phyloP scores from a whole-genome alignment of 2,113 vertebrate genomes.

The Mobula birostris region DNA sequence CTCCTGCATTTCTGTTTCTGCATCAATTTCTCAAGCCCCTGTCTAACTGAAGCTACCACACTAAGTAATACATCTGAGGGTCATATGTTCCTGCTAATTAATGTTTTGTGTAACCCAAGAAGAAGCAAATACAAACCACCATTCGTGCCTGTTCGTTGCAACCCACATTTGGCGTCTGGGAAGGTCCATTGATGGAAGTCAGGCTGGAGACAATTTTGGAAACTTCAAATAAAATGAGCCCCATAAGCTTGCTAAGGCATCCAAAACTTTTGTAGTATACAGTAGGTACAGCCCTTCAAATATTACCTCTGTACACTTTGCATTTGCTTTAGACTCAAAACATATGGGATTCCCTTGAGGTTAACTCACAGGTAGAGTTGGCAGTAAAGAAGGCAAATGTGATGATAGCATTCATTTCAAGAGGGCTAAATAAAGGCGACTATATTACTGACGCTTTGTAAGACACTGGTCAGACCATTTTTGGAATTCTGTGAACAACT shows the following conservation, averaged over 20 bases:
- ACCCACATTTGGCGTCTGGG: too few relatives aligned
- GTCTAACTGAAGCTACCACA: background rate
- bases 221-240: background rate
- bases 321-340: background rate
- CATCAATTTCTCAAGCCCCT: background rate
- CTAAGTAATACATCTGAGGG: background rate
- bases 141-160: background rate
- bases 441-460: too few relatives aligned
- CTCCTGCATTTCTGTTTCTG: background rate
- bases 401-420: too few relatives aligned
- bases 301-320: background rate
- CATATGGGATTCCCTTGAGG: too few relatives aligned
- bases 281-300: background rate
- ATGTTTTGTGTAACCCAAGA: background rate
- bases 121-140: background rate
- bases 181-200: background rate
- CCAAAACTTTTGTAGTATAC: background rate
- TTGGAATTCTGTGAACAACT: too few relatives aligned
- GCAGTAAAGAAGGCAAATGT: too few relatives aligned
- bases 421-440: too few relatives aligned
- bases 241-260: background rate
- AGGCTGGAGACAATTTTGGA: background rate
- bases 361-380: too few relatives aligned
- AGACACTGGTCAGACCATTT: too few relatives aligned
- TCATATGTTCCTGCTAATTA: background rate